Conservation (phyloP, 2,797 vertebrate genomes). For the Clarias laeviceps region DNA sequence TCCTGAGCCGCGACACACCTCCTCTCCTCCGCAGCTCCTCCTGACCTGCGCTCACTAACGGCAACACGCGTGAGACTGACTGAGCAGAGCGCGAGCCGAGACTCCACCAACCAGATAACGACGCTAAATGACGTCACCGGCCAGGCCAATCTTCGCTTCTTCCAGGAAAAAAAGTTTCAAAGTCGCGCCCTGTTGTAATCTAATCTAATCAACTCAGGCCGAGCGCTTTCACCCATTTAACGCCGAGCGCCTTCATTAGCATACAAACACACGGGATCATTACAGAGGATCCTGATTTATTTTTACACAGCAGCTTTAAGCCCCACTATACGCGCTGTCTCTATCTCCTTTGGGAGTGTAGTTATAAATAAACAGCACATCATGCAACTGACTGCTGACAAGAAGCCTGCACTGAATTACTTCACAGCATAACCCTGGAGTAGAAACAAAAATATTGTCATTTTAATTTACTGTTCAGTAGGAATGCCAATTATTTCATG, state of each 20-base stretch:
- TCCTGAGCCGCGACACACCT: background rate
- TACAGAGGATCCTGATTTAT: background rate
- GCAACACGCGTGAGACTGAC: background rate
- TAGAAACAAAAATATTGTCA: background rate
- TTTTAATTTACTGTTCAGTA: no score
- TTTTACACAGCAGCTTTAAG: background rate
- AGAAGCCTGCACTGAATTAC: background rate
- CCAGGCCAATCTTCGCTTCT: background rate
- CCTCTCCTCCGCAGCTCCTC: background rate
- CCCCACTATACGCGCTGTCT: background rate
- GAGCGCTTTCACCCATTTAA: background rate
- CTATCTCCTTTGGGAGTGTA: background rate
- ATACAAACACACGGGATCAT: background rate
- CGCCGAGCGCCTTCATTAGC: background rate
- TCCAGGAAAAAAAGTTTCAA: constrained; percentile 1
- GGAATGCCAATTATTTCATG: background rate
- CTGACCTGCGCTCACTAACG: background rate
- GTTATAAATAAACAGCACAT: background rate
- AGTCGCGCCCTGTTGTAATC: background rate
- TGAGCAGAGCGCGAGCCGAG: background rate
- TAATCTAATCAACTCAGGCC: constrained; percentile 13
- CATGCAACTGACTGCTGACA: no score
- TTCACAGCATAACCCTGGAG: background rate
- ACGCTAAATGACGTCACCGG: background rate
- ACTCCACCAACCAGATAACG: constrained; percentile 14